Evolutionary conservation across 1,140 invertebrate species (phyloP), one percentile per base, ranked within the genome.

Genomic region (Heliothis subflexa): DNA sequence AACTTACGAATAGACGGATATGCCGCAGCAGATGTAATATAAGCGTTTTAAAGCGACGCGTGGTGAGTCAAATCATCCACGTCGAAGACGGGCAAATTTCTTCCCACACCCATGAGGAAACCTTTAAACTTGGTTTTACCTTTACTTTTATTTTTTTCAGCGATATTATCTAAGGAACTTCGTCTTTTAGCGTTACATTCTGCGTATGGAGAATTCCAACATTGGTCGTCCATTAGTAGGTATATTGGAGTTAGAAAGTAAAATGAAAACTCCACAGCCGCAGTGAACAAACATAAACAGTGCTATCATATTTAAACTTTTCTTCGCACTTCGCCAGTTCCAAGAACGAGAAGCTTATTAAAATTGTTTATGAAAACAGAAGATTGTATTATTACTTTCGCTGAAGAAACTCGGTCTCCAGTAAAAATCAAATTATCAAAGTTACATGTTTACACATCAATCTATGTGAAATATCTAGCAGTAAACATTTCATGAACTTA

Each of bases 401-500:
- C 18, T 5, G 33, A 40, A 59, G 33, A 40, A 57, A 72, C 50
- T 55, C n/a, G 25, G 25, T 59, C 21, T 47, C 54, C 16, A 50
- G n/a, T 71, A 54, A 55, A 55, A 77, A 13, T 47, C 25, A 54
- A 73, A 73, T 59, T 54, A 57, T 57, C 21, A 33, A 40, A 72
- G 33, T 72, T 81, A 28, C 40, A 72, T 72, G 72, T 74, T 66
- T 55, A 73, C 64, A 68, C 78, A 80, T 81, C 80, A 84, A 82
- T 84, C 83, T 72, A 33, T 52, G 75, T 73, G 74, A 82, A 84
- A 80, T 61, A 83, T 57, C 73, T 78, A 77, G 81, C 71, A 82
- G 80, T 81, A 81, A 81, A 82, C 82, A 84, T 81, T 86, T 79
- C 78, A 79, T 82, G 81, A 89, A 86, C 87, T 89, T 85, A 86